These are phyloP conservation scores for Nannobrachium achirus DNA, from an alignment of 2,113 vertebrate genomes.

Conservation along the genomic window DNA sequence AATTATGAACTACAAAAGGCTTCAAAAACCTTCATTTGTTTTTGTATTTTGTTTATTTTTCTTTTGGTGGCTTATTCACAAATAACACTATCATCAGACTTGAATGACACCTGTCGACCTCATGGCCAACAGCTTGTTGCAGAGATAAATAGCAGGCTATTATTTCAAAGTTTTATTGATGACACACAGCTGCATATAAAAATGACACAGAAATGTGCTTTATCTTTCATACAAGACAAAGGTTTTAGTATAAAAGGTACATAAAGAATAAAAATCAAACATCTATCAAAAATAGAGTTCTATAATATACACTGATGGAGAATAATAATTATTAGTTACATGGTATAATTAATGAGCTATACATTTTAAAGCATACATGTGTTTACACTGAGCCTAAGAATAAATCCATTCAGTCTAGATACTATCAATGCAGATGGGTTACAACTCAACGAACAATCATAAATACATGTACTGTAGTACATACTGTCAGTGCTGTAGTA, in stretches of 20 bases:
- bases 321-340: constrained; percentile 35
- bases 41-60: no score
- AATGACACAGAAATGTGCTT: not conserved
- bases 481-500: not conserved
- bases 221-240: constrained; percentile 14
- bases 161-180: not conserved
- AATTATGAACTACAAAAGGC: no score
- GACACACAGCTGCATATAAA: constrained; percentile 30
- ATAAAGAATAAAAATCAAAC: constrained; percentile 22
- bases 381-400: constrained; percentile 12
- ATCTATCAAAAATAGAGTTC: constrained; percentile 63
- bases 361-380: constrained; percentile 39
- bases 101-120: not conserved
- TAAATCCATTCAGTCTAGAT: not conserved
- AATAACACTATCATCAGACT: no score
- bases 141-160: constrained; percentile 1
- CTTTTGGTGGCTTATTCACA: no score
- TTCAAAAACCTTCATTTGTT: no score
- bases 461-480: constrained; percentile 34
- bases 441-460: constrained; percentile 9
- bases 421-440: not conserved
- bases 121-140: not conserved
- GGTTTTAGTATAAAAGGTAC: constrained; percentile 1
- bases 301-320: constrained; percentile 48
- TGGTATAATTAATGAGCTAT: constrained; percentile 32